Evolutionary conservation across 2,797 vertebrate species (phyloP).

Genomic region (Pangasius larnaudii): DNA sequence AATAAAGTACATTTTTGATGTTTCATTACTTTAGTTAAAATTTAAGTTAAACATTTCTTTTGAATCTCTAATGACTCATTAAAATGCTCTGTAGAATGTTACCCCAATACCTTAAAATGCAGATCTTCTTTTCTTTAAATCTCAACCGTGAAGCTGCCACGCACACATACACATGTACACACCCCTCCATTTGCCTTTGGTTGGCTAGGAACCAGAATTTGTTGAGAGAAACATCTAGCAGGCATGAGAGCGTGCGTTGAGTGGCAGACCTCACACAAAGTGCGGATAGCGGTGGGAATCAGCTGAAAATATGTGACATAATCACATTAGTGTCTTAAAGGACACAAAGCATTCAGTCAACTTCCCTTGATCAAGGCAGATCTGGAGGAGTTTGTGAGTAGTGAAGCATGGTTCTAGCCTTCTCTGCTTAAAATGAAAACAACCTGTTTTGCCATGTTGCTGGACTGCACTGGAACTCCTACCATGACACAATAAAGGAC

Average conservation of each 20-base stretch:
- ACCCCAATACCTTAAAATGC: not conserved
- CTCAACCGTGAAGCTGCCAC: constrained; percentile 27
- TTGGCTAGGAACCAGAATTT: constrained; percentile 79
- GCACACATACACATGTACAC: constrained; percentile 53
- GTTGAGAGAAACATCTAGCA: constrained; percentile 78
- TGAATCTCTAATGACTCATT: not conserved
- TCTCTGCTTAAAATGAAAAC: constrained; percentile 78
- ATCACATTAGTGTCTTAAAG: constrained; percentile 81
- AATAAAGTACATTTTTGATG: not conserved
- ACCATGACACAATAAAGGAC: constrained; percentile 80
- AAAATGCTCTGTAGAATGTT: not conserved
- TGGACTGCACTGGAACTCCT: constrained; percentile 73
- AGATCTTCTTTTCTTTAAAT: not conserved
- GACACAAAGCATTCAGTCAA: constrained; percentile 79
- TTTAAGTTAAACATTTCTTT: not conserved
- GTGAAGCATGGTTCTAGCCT: constrained; percentile 73
- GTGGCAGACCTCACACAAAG: constrained; percentile 76
- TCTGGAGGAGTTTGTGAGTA: constrained; percentile 67
- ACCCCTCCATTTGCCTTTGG: constrained; percentile 68
- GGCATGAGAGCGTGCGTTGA: constrained; percentile 73
- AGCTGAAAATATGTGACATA: constrained; percentile 80
- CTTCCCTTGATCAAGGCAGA: constrained; percentile 78
- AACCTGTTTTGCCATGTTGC: constrained; percentile 77
- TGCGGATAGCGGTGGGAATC: constrained; percentile 76
- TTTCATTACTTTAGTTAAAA: not conserved